Evolutionary conservation across 2,888 invertebrate species (phyloP).

Genomic region (Metallyticus violacea): DNA sequence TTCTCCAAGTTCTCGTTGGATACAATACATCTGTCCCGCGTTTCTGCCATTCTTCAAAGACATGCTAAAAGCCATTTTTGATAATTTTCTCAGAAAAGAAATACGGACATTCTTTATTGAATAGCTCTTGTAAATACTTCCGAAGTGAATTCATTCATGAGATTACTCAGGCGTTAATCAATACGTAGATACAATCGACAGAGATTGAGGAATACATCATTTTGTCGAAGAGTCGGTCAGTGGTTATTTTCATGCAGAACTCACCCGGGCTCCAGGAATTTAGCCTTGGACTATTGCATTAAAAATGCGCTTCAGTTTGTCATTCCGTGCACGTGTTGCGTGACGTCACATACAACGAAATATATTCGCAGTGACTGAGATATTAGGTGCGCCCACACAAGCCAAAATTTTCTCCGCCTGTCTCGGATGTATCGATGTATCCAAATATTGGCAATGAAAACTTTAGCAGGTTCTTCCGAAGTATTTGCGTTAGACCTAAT

Average conservation of each 20-base stretch:
- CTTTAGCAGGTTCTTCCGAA: not conserved
- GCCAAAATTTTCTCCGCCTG: not conserved
- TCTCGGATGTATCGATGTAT: not conserved
- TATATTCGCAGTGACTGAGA: not conserved
- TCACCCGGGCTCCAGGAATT: not conserved
- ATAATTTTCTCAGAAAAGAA: no score
- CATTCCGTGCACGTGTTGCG: not conserved
- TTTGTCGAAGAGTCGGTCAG: not conserved
- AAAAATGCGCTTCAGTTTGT: constrained; percentile 5
- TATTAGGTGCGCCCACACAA: not conserved
- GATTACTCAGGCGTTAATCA: no score
- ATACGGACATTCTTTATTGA: no score
- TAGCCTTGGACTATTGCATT: constrained; percentile 5
- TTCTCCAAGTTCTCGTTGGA: no score
- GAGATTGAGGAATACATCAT: not conserved
- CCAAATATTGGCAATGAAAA: not conserved
- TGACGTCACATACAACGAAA: constrained; percentile 5
- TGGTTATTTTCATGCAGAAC: not conserved
- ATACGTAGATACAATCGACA: no score
- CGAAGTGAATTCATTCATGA: no score
- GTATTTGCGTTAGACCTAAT: no score
- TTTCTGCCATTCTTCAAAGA: no score
- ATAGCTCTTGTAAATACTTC: no score
- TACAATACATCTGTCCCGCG: no score
- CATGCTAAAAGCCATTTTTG: no score